Percentiles rank a stretch among this genome's conserved stretches.
Conservation (phyloP, 1,140 invertebrate genomes). For the Drosophila repleta region DNA sequence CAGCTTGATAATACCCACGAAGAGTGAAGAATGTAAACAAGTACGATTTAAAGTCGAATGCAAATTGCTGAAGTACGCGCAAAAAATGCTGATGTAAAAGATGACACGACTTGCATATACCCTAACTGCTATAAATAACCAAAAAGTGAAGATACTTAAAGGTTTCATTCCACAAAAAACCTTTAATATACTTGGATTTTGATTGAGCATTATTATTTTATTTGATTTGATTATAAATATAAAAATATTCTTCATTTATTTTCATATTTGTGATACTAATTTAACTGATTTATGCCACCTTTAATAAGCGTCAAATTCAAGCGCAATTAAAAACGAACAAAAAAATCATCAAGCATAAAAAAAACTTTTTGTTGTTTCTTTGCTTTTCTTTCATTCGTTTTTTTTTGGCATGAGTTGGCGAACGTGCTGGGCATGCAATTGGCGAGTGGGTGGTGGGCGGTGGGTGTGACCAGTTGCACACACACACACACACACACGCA, state of each 20-base stretch:
- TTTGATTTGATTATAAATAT: no score
- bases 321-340: constrained; percentile 38
- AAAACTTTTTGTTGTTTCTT: no score
- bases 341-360: constrained; percentile 23
- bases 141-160: background rate
- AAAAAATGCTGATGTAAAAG: background rate
- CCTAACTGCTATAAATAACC: background rate
- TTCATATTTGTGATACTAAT: no score
- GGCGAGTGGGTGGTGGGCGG: constrained; percentile 15
- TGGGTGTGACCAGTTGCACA: constrained; percentile 25
- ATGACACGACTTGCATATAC: background rate
- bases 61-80: constrained; percentile 10
- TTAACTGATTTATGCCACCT: background rate
- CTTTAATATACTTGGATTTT: no score
- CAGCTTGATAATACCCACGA: constrained; percentile 43
- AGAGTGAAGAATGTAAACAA: constrained; percentile 55
- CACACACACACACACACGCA: constrained; percentile 4
- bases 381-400: constrained; percentile 1
- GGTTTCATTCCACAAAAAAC: background rate
- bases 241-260: no score
- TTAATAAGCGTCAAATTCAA: background rate
- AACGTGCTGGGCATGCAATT: constrained; percentile 45
- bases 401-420: constrained; percentile 1
- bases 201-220: no score
- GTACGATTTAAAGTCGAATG: constrained; percentile 27